Percentiles rank a stretch among this genome's conserved stretches.
Evolutionary conservation across 64 coral and sea anemone genomes (phyloP).

Genomic region (Montipora foliosa): DNA sequence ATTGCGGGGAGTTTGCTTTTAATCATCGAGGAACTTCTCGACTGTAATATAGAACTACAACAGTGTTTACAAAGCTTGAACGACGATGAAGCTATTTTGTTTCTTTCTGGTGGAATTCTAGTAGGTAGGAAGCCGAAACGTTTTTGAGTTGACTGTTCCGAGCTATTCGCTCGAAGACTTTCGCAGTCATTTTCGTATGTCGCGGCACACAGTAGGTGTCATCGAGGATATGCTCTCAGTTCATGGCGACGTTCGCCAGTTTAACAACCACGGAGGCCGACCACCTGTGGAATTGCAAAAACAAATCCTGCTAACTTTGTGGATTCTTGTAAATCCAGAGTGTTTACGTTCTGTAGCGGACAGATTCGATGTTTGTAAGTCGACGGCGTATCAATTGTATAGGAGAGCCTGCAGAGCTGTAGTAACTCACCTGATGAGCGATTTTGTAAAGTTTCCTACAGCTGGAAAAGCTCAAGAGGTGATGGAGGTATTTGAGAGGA

Average conservation of each 20-base stretch:
- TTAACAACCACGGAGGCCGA: constrained; percentile 15
- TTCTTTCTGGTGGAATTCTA: neutral
- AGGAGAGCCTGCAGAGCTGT: constrained; percentile 31
- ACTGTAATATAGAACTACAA: neutral
- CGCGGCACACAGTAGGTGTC: constrained; percentile 11
- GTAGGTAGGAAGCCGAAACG: neutral
- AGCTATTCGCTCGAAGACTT: constrained; percentile 29
- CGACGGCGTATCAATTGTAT: constrained; percentile 24
- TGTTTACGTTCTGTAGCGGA: constrained; percentile 26
- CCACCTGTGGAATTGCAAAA: constrained; percentile 52
- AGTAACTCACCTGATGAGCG: constrained; percentile 2
- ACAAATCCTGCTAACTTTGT: constrained; percentile 43
- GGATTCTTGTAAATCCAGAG: constrained; percentile 57
- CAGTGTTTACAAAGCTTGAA: neutral
- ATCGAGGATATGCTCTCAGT: constrained; percentile 24
- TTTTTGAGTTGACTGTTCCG: constrained; percentile 24
- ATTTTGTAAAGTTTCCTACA: constrained; percentile 39
- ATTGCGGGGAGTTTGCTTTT: constrained; percentile 1
- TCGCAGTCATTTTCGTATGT: constrained; percentile 44
- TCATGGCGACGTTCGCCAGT: constrained; percentile 19
- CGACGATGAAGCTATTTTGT: neutral
- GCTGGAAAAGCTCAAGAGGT: neutral
- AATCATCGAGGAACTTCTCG: neutral
- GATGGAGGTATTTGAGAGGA: constrained; percentile 37
- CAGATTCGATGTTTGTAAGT: constrained; percentile 30